Conservation (phyloP, 2,113 vertebrate genomes). For the Zosterops hypoxanthus region DNA sequence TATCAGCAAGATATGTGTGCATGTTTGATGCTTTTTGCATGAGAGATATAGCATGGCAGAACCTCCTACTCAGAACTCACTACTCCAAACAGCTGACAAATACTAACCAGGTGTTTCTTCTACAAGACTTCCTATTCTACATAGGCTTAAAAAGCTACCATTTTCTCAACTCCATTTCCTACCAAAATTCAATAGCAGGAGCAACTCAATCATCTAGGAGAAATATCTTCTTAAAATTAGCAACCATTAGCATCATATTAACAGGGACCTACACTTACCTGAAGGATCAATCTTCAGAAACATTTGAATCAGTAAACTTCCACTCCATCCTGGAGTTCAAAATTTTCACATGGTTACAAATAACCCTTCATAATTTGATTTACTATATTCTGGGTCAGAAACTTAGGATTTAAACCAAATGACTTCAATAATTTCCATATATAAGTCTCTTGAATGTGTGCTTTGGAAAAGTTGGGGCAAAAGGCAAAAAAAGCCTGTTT, state of each 20-base stretch:
- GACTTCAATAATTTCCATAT: fast-evolving
- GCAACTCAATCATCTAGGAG: background rate
- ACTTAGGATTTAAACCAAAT: background rate
- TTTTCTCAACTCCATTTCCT: background rate
- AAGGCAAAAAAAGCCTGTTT: background rate
- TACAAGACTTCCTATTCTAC: background rate
- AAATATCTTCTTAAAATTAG: background rate
- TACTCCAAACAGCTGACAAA: background rate
- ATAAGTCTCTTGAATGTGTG: background rate
- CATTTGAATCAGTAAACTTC: background rate
- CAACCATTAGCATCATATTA: fast-evolving
- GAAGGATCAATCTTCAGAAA: background rate
- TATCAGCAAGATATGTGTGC: background rate
- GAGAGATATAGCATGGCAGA: background rate
- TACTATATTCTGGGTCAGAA: background rate
- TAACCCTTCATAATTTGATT: background rate
- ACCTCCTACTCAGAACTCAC: background rate
- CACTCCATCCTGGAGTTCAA: background rate
- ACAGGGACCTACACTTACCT: background rate
- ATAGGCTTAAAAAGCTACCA: background rate
- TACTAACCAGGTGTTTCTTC: background rate
- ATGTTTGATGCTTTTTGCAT: background rate
- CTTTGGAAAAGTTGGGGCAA: background rate
- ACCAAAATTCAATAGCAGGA: background rate
- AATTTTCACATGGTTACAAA: background rate